phyloP scores from a whole-genome alignment of 2,888 invertebrate genomes.

The Ethmia dodecea region DNA sequence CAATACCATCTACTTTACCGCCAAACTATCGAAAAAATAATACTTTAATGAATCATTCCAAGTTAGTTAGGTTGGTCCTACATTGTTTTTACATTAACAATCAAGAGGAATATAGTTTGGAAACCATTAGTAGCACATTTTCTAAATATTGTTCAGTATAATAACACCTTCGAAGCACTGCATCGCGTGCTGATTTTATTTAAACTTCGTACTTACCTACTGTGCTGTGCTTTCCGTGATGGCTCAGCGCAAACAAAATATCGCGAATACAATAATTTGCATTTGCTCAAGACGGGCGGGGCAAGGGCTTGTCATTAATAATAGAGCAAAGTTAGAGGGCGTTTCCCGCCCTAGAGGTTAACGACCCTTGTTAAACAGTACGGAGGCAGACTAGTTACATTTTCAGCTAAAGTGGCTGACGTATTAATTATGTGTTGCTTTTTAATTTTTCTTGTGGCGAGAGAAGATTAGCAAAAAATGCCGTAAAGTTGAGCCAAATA shows the following conservation, averaged over 20 bases:
- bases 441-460: no score
- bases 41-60: no score
- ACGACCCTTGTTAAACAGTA: conserved; percentile 62
- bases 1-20: no score
- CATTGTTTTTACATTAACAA: no score
- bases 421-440: no score
- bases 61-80: no score
- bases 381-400: conserved; percentile 43
- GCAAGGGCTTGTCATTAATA: conserved; percentile 70
- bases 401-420: conserved; percentile 42
- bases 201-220: conserved; percentile 7
- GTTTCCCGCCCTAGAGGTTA: conserved; percentile 63
- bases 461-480: no score
- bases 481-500: no score
- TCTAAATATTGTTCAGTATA: conserved; percentile 18
- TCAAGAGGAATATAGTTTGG: no score
- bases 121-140: not conserved
- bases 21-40: no score
- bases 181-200: conserved; percentile 26
- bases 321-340: conserved; percentile 69
- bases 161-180: conserved; percentile 22
- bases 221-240: conserved; percentile 38
- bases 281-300: conserved; percentile 57
- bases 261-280: conserved; percentile 68
- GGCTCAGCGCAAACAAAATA: conserved; percentile 52